Percentiles rank a stretch among this genome's conserved stretches.
Evolutionary conservation across 2,797 vertebrate species (phyloP).

Genomic region (Anisognathus igniventris): DNA sequence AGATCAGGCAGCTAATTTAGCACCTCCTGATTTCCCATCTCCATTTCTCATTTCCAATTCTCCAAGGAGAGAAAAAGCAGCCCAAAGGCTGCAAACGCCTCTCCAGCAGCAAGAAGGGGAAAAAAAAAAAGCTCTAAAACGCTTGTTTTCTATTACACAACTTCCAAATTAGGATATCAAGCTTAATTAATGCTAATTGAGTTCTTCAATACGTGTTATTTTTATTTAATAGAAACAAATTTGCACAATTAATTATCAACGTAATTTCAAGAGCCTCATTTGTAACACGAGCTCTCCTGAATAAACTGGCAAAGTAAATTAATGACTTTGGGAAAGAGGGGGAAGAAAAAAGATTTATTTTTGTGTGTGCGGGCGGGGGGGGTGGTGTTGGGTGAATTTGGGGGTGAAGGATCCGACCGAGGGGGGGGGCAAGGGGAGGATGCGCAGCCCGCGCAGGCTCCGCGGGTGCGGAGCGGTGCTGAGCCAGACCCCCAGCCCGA

Average conservation of each 20-base stretch:
- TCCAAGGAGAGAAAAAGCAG: constrained; percentile 93
- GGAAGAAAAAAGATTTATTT: neutral
- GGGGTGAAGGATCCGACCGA: neutral
- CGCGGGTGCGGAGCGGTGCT: neutral
- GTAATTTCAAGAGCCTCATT: constrained; percentile 97
- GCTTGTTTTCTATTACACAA: constrained; percentile 98
- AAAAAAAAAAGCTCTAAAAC: constrained; percentile 83
- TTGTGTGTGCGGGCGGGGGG: neutral
- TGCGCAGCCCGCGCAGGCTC: neutral
- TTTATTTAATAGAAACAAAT: constrained; percentile 99
- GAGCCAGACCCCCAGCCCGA: neutral
- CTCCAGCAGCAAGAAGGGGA: constrained; percentile 83
- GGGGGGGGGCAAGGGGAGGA: neutral
- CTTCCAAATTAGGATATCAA: constrained; percentile 99
- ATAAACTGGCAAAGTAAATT: constrained; percentile 75
- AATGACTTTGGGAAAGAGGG: constrained; percentile 64
- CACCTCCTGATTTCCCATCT: constrained; percentile 99
- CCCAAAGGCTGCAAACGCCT: constrained; percentile 93
- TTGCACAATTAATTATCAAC: constrained; percentile 99
- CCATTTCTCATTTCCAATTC: constrained; percentile 99
- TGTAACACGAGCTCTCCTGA: constrained; percentile 82
- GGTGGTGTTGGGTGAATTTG: neutral
- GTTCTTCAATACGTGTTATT: constrained; percentile 99
- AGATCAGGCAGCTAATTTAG: constrained; percentile 99
- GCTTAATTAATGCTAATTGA: constrained; percentile 99